Percentiles rank a stretch among this genome's conserved stretches.
Evolutionary conservation across 2,113 vertebrate species (phyloP).

Genomic region (Coptodon rendalli): DNA sequence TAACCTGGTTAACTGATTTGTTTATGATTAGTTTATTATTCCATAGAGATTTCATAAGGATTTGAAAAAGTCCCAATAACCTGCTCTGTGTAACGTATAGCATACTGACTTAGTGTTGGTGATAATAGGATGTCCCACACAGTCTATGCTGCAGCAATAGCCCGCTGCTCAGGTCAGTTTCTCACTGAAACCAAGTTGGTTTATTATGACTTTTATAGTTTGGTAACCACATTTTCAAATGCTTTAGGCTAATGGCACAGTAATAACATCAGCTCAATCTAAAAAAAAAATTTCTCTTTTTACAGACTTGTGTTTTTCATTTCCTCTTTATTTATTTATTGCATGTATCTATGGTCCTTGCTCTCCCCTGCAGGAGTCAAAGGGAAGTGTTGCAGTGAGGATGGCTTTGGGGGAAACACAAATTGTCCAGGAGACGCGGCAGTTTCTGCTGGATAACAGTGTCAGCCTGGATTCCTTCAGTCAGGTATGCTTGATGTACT

Average conservation of each 20-base stretch:
- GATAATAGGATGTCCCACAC: not conserved
- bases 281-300: not conserved
- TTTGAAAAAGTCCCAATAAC: not conserved
- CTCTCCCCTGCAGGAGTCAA: conserved; percentile 75
- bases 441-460: conserved; percentile 82
- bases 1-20: not conserved
- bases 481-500: conserved; percentile 73
- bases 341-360: not conserved
- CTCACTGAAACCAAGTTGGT: not conserved
- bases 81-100: not conserved
- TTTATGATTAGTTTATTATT: not conserved
- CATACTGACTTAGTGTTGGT: not conserved
- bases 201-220: not conserved
- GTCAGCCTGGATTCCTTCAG: conserved; percentile 93
- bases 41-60: not conserved
- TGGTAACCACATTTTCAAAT: not conserved
- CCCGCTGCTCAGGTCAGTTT: not conserved
- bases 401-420: conserved; percentile 94
- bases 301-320: not conserved
- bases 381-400: conserved; percentile 89
- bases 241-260: not conserved
- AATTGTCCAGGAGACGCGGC: conserved; percentile 90
- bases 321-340: not conserved
- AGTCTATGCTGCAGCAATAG: not conserved
- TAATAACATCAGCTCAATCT: not conserved